Base-by-base conservation (phyloP, 2,797 vertebrate species). In the Pachyuromys duprasi region DNA sequence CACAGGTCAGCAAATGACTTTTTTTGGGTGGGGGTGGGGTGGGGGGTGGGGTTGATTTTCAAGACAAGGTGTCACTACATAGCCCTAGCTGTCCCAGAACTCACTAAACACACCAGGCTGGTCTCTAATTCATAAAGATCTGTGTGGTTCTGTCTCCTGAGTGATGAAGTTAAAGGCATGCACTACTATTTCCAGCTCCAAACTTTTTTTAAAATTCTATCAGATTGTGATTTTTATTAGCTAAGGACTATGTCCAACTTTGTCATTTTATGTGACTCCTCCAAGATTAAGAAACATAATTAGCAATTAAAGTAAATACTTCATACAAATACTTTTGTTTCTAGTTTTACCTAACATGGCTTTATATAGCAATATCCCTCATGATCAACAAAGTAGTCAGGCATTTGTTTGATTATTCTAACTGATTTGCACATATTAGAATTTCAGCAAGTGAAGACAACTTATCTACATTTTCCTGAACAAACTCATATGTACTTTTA, bases 241-340 rank as follows among this genome's bases (percentile, higher is more conserved):
- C 6, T 63, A 94, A 95, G 49, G 49, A 69, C 24, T 69, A 65
- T 89, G 78, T 89, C 69, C 67, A 28, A 96, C 75, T 91, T 93
- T 63, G 53, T n/a, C 70, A 92, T 45, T 96, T 95, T 86, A 67
- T 45, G 3, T 86, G 53, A 83, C 36, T 91, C 6, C n/a, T 69
- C 13, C 18, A 33, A 45, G 45, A 78, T 79, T 86, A n/a, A 84
- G 81, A 95, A 45, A 89, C 90, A 96, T 76, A 81, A 84, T 8
- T 82, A 53, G 49, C 42, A 92, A 89, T 88, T 82, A 67, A 96
- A 91, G 94, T 31, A 91, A 91, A 74, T 79, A 82, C 12, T 49
- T 60, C 87, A 17, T 76, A 57, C 39, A 89, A 36, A 78, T 14
- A 79, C 79, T 75, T 86, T 92, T 82, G 78, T 55, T 42, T 92